Evolutionary conservation across 2,888 invertebrate genomes (phyloP), one percentile per base, ranked within the genome.

Genomic region (Trichopria drosophilae): DNA sequence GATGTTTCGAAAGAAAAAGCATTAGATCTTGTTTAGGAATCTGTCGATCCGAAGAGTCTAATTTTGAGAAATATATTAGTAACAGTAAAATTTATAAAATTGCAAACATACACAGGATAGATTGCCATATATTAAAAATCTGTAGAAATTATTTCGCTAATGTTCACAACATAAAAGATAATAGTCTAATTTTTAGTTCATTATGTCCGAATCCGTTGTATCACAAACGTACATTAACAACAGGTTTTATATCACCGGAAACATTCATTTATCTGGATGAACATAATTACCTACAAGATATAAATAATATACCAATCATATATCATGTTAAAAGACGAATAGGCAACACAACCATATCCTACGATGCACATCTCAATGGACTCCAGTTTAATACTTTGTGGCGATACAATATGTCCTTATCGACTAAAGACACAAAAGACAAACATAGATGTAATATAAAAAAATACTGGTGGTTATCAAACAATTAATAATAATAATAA

Each of bases 21-120:
- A 7, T 40, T 16, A 7, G 41, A n/a, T 7, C 37, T n/a, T 15
- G 18, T 9, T 19, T 37, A 12, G 20, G 20, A 15, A 15, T 6
- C 10, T 13, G 18, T 20, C 10, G 16, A 7, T 18, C 20, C 7
- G 6, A 13, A 7, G 18, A 15, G 6, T 10, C 37, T 6, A 18
- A 37, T 7, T 37, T n/a, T 12, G 7, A 6, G 16, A 13, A 37
- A 13, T 24, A 20, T 20, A 47, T 31, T 22, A 28, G 35, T 22
- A 53, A 41, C 10, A 29, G 35, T 29, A 16, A 39, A 7, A 12
- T 53, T n/a, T 53, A 53, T 15, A n/a, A 53, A 12, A n/a, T 3
- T 7, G 53, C 53, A 7, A 45, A 44, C 34, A 45, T 49, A 2
- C 44, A 9, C 9, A 6, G 49, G 15, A 39, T 48, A 16, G 53